These are phyloP conservation scores for Poeciliopsis prolifica DNA, from an alignment of 2,113 vertebrate genomes.

Conservation along the genomic window DNA sequence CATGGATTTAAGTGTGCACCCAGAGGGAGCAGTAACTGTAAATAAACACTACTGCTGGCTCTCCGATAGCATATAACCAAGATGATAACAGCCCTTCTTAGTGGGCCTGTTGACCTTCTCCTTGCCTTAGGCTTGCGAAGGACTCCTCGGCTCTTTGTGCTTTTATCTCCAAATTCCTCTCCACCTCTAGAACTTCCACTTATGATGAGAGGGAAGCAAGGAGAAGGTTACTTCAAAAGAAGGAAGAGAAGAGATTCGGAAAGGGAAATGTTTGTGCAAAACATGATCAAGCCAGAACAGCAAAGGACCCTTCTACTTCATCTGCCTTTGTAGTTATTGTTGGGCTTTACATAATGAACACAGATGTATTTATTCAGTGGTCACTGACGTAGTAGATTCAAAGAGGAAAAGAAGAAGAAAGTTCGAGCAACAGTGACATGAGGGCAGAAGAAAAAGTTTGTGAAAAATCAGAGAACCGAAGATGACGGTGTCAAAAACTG, in stretches of 20 bases:
- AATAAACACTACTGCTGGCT: conserved; percentile 89
- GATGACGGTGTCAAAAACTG: conserved; percentile 6
- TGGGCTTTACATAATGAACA: conserved; percentile 69
- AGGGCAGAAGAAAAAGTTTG: conserved; percentile 1
- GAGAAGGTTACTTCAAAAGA: conserved; percentile 9
- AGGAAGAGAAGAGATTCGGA: conserved; percentile 9
- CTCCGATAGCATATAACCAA: conserved; percentile 88
- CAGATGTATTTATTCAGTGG: conserved; percentile 60
- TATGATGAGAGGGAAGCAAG: conserved; percentile 49
- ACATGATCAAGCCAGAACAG: conserved; percentile 60
- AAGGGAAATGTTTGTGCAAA: conserved; percentile 24
- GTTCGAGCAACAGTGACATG: conserved; percentile 12
- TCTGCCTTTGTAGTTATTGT: conserved; percentile 58
- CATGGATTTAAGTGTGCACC: conserved; percentile 85
- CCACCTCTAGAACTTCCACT: conserved; percentile 64
- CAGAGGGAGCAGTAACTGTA: conserved; percentile 92
- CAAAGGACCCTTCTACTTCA: conserved; percentile 54
- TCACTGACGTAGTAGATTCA: conserved; percentile 38
- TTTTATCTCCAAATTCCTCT: conserved; percentile 87
- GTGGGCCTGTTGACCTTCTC: conserved; percentile 90
- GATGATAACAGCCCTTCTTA: conserved; percentile 89
- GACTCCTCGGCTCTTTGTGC: conserved; percentile 82
- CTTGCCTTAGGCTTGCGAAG: conserved; percentile 86
- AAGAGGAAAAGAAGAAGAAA: conserved; percentile 34
- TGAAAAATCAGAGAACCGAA: conserved; percentile 15